These are phyloP conservation scores for Ichneumoninae sp. DNA, from an alignment of 2,888 invertebrate genomes.

Conservation along the genomic window DNA sequence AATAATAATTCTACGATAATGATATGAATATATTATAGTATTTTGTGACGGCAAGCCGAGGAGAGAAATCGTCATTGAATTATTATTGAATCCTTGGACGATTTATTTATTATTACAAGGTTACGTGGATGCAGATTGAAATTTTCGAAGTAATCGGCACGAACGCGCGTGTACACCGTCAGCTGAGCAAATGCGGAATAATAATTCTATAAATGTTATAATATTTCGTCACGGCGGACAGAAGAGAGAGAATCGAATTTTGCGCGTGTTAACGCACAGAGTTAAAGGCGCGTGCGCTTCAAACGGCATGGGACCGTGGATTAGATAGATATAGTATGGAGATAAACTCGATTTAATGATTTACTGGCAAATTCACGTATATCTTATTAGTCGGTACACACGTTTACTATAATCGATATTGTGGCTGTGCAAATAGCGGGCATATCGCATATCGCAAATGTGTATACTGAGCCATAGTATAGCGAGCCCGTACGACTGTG, in stretches of 20 bases:
- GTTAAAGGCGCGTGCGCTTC: constrained; percentile 30
- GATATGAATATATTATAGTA: not conserved
- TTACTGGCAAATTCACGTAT: constrained; percentile 49
- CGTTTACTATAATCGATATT: constrained; percentile 26
- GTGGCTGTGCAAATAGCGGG: constrained; percentile 27
- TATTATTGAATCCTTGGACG: not conserved
- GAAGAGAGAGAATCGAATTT: constrained; percentile 32
- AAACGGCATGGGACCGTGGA: constrained; percentile 18
- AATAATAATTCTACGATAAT: not conserved
- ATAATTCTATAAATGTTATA: not conserved
- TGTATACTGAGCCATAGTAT: not conserved
- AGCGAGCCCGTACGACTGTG: constrained; percentile 29
- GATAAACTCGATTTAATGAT: constrained; percentile 55
- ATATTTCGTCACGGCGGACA: not conserved
- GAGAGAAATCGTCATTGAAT: not conserved
- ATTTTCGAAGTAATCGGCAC: constrained; percentile 25
- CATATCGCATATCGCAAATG: constrained; percentile 10
- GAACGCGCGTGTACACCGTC: not conserved
- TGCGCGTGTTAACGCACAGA: constrained; percentile 40
- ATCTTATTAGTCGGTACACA: constrained; percentile 26
- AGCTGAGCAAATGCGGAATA: not conserved
- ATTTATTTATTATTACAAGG: not conserved
- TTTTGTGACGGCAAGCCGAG: not conserved
- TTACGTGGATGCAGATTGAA: not conserved
- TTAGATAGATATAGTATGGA: constrained; percentile 50